A percentile compares a stretch with the other conserved stretches of the same genome.
These are phyloP conservation scores for Brachymystax lenok DNA, from an alignment of 2,797 vertebrate genomes.

Conservation along the genomic window DNA sequence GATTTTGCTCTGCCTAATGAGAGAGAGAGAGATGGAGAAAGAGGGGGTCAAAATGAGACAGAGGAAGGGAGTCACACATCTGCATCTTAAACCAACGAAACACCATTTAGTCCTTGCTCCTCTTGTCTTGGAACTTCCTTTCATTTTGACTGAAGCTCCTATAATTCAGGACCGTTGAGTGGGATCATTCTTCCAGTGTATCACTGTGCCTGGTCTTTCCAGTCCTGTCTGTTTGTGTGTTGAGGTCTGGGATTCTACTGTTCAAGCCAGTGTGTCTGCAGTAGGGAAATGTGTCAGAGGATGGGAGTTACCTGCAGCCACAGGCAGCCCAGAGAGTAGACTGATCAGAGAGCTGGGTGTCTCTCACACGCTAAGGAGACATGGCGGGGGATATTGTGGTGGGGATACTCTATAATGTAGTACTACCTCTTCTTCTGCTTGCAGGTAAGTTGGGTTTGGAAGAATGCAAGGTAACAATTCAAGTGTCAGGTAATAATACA, in stretches of 20 bases:
- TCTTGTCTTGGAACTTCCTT: not conserved
- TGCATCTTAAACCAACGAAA: not conserved
- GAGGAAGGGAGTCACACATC: not conserved
- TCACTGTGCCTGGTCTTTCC: not conserved
- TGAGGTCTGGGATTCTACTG: no score
- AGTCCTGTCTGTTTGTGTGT: no score
- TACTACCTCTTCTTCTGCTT: conserved; percentile 66
- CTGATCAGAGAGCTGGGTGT: conserved; percentile 17
- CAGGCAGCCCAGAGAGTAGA: conserved; percentile 4
- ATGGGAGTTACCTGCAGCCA: conserved; percentile 32
- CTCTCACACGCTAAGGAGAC: conserved; percentile 35
- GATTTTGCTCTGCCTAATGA: not conserved
- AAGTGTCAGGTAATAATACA: not conserved
- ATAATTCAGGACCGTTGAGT: not conserved
- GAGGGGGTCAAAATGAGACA: no score
- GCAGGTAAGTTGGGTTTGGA: conserved; percentile 63
- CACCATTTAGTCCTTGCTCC: not conserved
- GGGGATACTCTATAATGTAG: conserved; percentile 66
- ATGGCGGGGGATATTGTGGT: conserved; percentile 61
- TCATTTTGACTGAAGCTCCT: not conserved
- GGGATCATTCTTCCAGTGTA: not conserved
- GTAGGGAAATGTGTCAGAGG: conserved; percentile 44
- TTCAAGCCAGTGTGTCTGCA: no score
- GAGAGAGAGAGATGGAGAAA: not conserved
- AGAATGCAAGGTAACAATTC: not conserved